Percentiles rank a stretch among this genome's conserved stretches.
Conservation (phyloP, 2,113 vertebrate species). For the Dolichallabes microphthalmus region DNA sequence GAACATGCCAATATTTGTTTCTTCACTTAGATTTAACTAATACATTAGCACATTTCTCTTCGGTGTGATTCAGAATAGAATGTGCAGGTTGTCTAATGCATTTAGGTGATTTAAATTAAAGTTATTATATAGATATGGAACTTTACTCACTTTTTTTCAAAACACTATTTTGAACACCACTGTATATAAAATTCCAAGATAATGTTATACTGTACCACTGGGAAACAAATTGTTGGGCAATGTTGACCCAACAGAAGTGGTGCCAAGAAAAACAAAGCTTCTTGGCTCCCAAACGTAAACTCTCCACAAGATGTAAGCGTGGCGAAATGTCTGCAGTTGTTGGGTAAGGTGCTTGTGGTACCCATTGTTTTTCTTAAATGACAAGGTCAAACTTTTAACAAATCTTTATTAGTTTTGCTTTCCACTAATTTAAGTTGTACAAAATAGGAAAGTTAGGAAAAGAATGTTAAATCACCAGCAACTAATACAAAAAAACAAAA, state of each 20-base stretch:
- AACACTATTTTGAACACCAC: too few species aligned
- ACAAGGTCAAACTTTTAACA: conserved; percentile 37
- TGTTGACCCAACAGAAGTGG: neutral
- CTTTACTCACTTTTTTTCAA: too few species aligned
- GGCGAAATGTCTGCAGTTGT: neutral
- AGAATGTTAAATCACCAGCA: conserved; percentile 56
- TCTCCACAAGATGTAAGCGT: neutral
- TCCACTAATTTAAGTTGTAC: conserved; percentile 59
- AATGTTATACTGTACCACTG: neutral
- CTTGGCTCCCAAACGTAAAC: neutral
- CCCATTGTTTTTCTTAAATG: neutral
- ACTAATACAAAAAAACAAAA: conserved; percentile 48
- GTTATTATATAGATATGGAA: too few species aligned
- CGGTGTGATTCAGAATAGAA: too few species aligned
- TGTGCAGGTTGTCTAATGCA: too few species aligned
- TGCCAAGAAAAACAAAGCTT: neutral
- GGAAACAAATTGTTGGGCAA: neutral
- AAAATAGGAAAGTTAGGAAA: conserved; percentile 55
- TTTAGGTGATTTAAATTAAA: too few species aligned
- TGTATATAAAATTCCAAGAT: neutral
- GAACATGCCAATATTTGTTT: too few species aligned
- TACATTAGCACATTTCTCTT: too few species aligned
- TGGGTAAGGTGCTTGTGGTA: neutral
- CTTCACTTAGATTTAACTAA: too few species aligned
- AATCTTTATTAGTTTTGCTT: conserved; percentile 71